Evolutionary conservation across 2,888 invertebrate species (phyloP).

Genomic region (Isotomurus palustris): DNA sequence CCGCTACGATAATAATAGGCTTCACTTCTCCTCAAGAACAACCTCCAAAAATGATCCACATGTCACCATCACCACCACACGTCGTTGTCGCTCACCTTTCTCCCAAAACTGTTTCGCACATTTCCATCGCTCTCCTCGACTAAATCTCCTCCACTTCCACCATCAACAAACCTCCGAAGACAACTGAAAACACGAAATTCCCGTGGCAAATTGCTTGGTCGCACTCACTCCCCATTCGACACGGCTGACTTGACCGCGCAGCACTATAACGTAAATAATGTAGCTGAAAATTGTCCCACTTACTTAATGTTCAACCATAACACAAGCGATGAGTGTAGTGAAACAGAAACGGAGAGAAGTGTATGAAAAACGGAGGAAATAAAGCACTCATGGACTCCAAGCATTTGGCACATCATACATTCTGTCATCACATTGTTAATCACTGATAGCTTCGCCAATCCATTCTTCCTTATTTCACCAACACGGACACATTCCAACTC

Average conservation of each 20-base stretch:
- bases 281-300: neutral
- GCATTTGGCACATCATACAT: constrained; percentile 11
- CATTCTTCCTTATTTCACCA: neutral
- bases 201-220: too few species aligned
- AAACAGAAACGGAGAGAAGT: neutral
- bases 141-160: neutral
- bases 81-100: neutral
- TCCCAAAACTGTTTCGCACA: neutral
- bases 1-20: too few species aligned
- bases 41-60: neutral
- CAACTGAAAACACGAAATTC: too few species aligned
- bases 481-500: neutral
- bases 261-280: neutral
- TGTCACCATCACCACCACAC: neutral
- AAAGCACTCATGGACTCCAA: constrained; percentile 1
- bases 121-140: neutral
- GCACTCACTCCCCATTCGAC: too few species aligned
- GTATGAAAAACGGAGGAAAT: neutral
- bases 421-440: constrained; percentile 2
- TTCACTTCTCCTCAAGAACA: too few species aligned
- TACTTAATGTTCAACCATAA: constrained; percentile 2
- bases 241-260: neutral
- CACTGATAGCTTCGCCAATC: neutral
- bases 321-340: neutral
- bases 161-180: neutral